Base-by-base conservation (phyloP, 2,888 invertebrate species). In the Stenodema calcarata region DNA sequence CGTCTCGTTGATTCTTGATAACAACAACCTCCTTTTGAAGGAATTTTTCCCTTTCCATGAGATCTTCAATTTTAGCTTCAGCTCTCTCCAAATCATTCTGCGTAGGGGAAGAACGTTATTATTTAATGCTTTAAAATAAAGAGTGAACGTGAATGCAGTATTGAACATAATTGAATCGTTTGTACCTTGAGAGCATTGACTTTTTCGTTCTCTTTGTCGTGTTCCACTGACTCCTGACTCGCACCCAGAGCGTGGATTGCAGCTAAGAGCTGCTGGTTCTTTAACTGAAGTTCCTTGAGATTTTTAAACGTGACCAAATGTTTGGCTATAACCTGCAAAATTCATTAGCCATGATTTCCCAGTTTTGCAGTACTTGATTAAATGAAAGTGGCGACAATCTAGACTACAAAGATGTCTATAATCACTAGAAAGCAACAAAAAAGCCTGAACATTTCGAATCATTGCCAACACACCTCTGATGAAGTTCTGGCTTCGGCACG, bases 271-370 rank as follows among this genome's bases (percentile, higher is more conserved):
- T 96, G 95, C 90, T 96, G 95, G 92, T 99, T 99, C 90, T 96
- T 97, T 73, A 94, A 93, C 91, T 99, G 98, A 80, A 99, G 91
- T 90, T 98, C 98, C 90, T 95, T 94, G 88, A 99, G 96, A 90
- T 96, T 95, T 90, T 94, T 94, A 91, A 98, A 98, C 0, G 97
- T 97, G 0, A 98, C 97, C 85, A 98, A 92, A 88, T 96, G 95
- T 90, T 96, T 95, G 0, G 96, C 94, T 88, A 98, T 97, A 27
- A 95, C 92, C 90, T 94, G 80, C 41, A 86, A 88, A n/a, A 16
- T 54, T 54, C 54, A 54, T 2, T n/a, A 54, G 4, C 12, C 47
- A 12, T 47, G 12, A 54, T 54, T 54, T 3, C 11, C n/a, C n/a
- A 6, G 16, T 54, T 54, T 54, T 11, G 3, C 4, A 54, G 11